These are phyloP conservation scores for Eupsilia transversa DNA, from an alignment of 2,888 invertebrate species.

Conservation along the genomic window DNA sequence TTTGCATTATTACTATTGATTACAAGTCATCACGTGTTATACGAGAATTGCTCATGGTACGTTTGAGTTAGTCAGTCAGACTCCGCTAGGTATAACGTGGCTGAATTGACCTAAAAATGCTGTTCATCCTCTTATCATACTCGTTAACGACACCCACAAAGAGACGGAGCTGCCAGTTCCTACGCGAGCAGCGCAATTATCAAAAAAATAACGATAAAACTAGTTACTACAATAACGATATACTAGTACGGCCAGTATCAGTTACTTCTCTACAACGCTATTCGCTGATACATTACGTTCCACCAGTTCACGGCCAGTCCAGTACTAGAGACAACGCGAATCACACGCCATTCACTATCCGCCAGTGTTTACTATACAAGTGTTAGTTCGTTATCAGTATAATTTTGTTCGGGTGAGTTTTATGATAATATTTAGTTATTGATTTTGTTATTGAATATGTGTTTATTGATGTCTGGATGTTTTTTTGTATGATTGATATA, in stretches of 20 bases:
- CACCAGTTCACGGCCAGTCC: slow-evolving; percentile 50
- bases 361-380: slow-evolving; percentile 36
- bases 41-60: background rate
- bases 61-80: background rate
- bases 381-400: slow-evolving; percentile 39
- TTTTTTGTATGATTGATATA: background rate
- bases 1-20: background rate
- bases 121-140: background rate
- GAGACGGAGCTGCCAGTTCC: background rate
- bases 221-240: background rate
- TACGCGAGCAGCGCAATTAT: background rate
- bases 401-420: slow-evolving; percentile 48
- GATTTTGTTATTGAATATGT: background rate
- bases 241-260: background rate
- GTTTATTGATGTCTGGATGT: background rate
- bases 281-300: background rate
- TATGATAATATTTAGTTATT: background rate
- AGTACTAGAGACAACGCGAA: background rate
- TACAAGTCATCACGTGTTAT: background rate
- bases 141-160: background rate
- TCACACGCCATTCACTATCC: slow-evolving; percentile 29
- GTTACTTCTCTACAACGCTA: slow-evolving; percentile 11
- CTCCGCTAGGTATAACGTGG: background rate
- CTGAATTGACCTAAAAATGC: background rate
- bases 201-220: background rate